A percentile compares a stretch with the other conserved stretches of the same genome.
phyloP scores from a whole-genome alignment of 2,797 vertebrate species.

The Momotus momota region DNA sequence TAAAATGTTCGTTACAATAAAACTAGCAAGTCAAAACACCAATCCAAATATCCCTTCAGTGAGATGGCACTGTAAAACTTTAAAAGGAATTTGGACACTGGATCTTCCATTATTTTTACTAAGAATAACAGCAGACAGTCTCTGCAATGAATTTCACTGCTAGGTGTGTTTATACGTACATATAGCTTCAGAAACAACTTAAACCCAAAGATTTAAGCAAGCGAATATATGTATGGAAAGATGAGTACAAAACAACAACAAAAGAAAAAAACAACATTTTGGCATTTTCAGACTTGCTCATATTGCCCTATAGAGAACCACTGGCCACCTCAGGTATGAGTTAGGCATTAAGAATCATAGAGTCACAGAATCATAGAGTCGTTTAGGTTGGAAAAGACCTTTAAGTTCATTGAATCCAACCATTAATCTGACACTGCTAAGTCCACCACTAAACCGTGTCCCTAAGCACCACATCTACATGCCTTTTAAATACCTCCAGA shows the following conservation, averaged over 20 bases:
- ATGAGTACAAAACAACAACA: neutral
- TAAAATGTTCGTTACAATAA: neutral
- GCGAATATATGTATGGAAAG: neutral
- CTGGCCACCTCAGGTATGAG: neutral
- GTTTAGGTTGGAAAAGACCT: neutral
- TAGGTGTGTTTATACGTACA: neutral
- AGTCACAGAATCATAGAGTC: neutral
- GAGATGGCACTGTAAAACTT: neutral
- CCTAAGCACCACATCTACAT: neutral
- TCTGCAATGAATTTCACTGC: neutral
- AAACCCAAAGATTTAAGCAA: neutral
- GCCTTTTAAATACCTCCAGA: neutral
- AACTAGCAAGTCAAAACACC: neutral
- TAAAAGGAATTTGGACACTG: neutral
- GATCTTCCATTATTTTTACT: neutral
- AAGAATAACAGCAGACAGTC: neutral
- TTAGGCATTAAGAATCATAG: neutral
- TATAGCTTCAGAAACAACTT: neutral
- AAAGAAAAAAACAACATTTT: neutral
- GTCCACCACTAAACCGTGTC: neutral
- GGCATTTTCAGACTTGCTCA: neutral
- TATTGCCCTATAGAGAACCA: neutral
- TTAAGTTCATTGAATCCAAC: neutral
- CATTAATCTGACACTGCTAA: neutral
- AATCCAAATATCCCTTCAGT: conserved; percentile 5